Evolutionary conservation across 2,113 vertebrate genomes (phyloP).

Genomic region (Mastomys coucha): DNA sequence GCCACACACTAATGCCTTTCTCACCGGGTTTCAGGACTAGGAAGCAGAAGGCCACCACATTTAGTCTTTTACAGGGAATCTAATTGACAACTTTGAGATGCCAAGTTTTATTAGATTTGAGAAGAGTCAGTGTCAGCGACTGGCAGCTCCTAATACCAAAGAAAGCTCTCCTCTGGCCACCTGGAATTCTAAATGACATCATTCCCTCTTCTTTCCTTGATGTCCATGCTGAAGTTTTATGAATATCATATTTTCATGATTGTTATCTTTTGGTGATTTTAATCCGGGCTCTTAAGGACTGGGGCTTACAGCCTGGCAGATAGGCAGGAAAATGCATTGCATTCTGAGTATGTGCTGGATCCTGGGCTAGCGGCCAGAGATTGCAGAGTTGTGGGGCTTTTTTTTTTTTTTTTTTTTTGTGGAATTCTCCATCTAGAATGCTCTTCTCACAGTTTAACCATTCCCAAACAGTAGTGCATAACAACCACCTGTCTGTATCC

Average conservation of each 20-base stretch:
- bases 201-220: not conserved
- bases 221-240: conserved; percentile 43
- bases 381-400: not conserved
- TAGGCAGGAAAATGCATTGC: not conserved
- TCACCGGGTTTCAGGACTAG: conserved; percentile 73
- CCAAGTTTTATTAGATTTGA: conserved; percentile 66
- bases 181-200: conserved; percentile 48
- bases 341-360: not conserved
- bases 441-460: not conserved
- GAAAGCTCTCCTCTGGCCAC: conserved; percentile 57
- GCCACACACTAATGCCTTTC: conserved; percentile 72
- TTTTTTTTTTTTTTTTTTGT: not conserved
- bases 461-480: not conserved
- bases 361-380: not conserved
- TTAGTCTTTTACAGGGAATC: conserved; percentile 75
- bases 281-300: not conserved
- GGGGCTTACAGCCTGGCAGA: not conserved
- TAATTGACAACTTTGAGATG: conserved; percentile 54
- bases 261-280: conserved; percentile 32
- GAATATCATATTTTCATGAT: not conserved
- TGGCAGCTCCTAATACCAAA: not conserved
- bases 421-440: not conserved
- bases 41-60: conserved; percentile 72
- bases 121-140: not conserved
- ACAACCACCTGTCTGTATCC: not conserved